phyloP scores from a whole-genome alignment of 2,113 vertebrate genomes.

The Ceyx cyanopectus region DNA sequence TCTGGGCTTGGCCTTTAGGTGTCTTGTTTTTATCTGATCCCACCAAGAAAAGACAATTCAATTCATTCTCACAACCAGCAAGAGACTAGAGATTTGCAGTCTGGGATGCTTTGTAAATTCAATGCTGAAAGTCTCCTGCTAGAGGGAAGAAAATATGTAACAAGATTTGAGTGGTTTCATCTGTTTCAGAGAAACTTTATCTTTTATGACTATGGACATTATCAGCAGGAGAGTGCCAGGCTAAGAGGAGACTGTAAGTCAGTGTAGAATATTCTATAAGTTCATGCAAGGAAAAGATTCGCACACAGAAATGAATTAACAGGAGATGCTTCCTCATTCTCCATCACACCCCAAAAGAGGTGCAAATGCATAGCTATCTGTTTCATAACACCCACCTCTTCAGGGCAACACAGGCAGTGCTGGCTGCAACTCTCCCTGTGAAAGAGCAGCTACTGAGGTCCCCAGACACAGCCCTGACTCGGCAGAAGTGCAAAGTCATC shows the following conservation, averaged over 20 bases:
- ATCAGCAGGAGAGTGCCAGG: background rate
- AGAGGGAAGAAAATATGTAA: background rate
- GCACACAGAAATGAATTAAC: background rate
- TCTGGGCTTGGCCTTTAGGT: background rate
- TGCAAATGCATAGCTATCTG: background rate
- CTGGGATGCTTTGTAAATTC: background rate
- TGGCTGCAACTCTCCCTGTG: background rate
- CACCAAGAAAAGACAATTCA: background rate
- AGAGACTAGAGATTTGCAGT: background rate
- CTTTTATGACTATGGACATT: background rate
- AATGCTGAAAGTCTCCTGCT: background rate
- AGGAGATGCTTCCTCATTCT: background rate
- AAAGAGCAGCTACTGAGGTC: background rate
- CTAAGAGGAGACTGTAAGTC: background rate
- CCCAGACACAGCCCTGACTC: background rate
- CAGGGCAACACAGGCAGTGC: background rate
- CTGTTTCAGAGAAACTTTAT: background rate
- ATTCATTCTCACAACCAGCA: background rate
- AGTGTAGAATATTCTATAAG: background rate
- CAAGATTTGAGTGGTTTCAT: background rate
- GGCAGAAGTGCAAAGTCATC: background rate
- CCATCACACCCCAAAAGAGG: background rate
- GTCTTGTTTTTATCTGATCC: background rate
- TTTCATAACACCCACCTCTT: background rate
- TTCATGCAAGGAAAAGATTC: background rate